Base-by-base conservation (phyloP, 2,797 vertebrate species). In the Leuciscus waleckii region DNA sequence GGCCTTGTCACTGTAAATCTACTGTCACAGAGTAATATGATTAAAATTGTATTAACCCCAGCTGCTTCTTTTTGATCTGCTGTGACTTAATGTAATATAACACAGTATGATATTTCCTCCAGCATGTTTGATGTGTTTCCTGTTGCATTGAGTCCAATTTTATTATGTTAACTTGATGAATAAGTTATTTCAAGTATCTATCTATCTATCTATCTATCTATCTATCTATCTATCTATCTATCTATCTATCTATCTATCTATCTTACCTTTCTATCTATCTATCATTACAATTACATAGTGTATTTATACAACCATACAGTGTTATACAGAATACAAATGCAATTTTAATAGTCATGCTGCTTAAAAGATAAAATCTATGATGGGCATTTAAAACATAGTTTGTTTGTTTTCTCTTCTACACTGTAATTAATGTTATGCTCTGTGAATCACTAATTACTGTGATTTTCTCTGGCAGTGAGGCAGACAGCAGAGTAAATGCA, bases 381-480 rank as follows among this genome's bases (percentile, higher is more conserved):
- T 74, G 29, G 49, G 54, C 58, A 85, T 79, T 86, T 85, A 35
- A 77, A 87, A 86, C 26, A 49, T 61, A 69, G 70, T 69, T 85
- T 89, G 88, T 89, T 88, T 90, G 87, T 88, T 85, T 88, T 84
- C 68, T 77, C 58, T 73, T 87, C 80, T 76, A 79, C 41, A 39
- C 61, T 85, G 81, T 87, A 88, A 90, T 91, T 89, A 89, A 90
- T 84, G 84, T 89, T 89, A 77, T 61, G 75, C 75, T 85, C 39
- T 86, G 77, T 65, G 86, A 86, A 87, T 85, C 58, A 84, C 54
- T 90, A 89, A 91, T 90, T 88, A 83, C 83, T 58, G 83, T 89
- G 88, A 89, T 88, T 90, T 90, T 82, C 82, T 61, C 74, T 54
- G 37, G 61, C 82, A 81, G 76, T 79, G 75, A 87, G 87, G 76